These are phyloP conservation scores for Osmerus eperlanus DNA, from an alignment of 2,113 vertebrate genomes.

Conservation along the genomic window DNA sequence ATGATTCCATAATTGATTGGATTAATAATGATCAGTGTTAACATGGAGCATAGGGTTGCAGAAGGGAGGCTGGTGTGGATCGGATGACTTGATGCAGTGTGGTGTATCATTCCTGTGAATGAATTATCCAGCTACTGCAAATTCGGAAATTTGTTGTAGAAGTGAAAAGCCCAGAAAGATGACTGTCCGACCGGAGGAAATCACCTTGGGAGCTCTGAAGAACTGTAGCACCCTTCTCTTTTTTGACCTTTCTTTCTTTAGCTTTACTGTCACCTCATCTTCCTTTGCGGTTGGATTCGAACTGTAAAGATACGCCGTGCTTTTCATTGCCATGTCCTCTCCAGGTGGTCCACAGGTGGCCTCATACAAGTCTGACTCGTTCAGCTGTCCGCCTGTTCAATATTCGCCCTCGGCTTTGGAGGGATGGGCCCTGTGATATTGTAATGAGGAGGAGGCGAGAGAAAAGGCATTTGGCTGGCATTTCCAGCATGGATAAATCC, in stretches of 20 bases:
- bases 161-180: not conserved
- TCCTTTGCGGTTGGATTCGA: not conserved
- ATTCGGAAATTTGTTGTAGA: not conserved
- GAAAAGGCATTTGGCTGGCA: slow-evolving; percentile 67
- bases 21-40: slow-evolving; percentile 73
- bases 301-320: slow-evolving; percentile 41
- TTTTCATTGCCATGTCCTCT: slow-evolving; percentile 46
- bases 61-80: slow-evolving; percentile 43
- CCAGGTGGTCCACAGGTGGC: slow-evolving; percentile 65
- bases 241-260: not conserved
- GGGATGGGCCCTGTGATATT: slow-evolving; percentile 45
- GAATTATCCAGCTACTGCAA: slow-evolving; percentile 44
- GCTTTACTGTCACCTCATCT: not conserved
- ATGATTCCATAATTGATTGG: slow-evolving; percentile 74
- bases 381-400: slow-evolving; percentile 57
- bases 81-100: slow-evolving; percentile 54
- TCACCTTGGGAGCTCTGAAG: no score
- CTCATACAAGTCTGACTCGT: slow-evolving; percentile 53
- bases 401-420: slow-evolving; percentile 52
- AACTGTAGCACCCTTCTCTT: no score
- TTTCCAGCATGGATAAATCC: slow-evolving; percentile 61
- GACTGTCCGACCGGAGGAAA: not conserved
- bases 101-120: slow-evolving; percentile 34
- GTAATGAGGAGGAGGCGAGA: slow-evolving; percentile 45
- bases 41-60: slow-evolving; percentile 50